Percentiles rank a stretch among this genome's conserved stretches.
Conservation (phyloP, 2,888 invertebrate genomes). For the Drosophila cracens region DNA sequence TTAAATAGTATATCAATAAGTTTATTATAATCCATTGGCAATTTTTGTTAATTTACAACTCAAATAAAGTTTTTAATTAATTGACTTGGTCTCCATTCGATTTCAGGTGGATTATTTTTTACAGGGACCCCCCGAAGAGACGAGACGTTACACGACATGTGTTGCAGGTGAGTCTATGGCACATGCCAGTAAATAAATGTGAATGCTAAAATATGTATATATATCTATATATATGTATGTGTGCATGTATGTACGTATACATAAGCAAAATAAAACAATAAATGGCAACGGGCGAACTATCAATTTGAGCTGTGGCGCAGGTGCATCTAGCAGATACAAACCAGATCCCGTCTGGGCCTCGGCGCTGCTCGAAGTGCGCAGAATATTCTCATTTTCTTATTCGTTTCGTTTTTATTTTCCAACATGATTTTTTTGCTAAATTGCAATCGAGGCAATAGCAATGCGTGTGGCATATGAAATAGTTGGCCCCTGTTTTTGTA, state of each 20-base stretch:
- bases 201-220: conserved; percentile 1
- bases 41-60: neutral
- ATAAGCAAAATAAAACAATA: conserved; percentile 48
- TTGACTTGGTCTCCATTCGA: conserved; percentile 2
- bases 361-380: conserved; percentile 4
- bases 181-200: conserved; percentile 11
- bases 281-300: conserved; percentile 58
- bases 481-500: conserved; percentile 61
- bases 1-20: conserved; percentile 2
- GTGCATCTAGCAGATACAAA: conserved; percentile 53
- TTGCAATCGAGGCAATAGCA: conserved; percentile 53
- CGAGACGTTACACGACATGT: conserved; percentile 44
- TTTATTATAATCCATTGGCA: neutral
- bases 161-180: conserved; percentile 59
- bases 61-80: conserved; percentile 33
- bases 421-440: conserved; percentile 75
- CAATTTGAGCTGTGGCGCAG: conserved; percentile 69
- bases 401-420: conserved; percentile 66
- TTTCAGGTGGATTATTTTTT: conserved; percentile 57
- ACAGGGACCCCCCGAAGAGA: conserved; percentile 46
- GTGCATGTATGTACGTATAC: conserved; percentile 23
- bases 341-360: conserved; percentile 2
- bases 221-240: conserved; percentile 1
- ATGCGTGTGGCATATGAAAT: conserved; percentile 77
- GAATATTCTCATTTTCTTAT: conserved; percentile 28